Percentiles rank a stretch among this genome's conserved stretches.
Conservation (phyloP, 2,797 vertebrate genomes). For the Bradypodion ventrale region DNA sequence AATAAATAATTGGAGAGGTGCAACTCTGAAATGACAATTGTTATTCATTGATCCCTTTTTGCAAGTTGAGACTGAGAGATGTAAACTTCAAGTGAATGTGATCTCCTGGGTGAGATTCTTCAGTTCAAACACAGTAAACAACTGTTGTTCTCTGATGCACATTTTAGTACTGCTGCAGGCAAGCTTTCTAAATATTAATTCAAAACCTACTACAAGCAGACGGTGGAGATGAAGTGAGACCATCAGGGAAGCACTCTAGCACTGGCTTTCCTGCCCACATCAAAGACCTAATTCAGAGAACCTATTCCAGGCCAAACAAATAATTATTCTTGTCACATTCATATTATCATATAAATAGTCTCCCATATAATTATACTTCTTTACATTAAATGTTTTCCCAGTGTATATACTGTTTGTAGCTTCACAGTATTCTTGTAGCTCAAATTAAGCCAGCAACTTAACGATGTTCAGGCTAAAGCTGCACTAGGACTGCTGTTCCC, state of each 20-base stretch:
- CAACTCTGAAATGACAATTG: constrained; percentile 80
- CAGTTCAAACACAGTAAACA: constrained; percentile 93
- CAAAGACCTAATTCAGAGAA: constrained; percentile 58
- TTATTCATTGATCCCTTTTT: constrained; percentile 86
- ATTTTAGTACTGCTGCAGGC: constrained; percentile 92
- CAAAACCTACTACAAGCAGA: constrained; percentile 74
- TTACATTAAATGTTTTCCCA: not conserved
- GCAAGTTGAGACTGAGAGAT: constrained; percentile 82
- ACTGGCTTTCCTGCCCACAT: constrained; percentile 51
- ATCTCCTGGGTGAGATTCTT: constrained; percentile 84
- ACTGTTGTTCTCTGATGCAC: constrained; percentile 90
- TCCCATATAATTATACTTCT: not conserved
- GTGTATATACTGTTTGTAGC: not conserved
- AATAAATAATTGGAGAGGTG: constrained; percentile 88
- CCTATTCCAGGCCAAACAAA: constrained; percentile 30
- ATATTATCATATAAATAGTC: not conserved
- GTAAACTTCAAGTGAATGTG: constrained; percentile 82
- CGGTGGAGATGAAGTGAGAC: constrained; percentile 74
- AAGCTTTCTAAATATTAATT: constrained; percentile 83
- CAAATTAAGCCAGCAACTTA: constrained; percentile 9
- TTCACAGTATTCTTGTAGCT: not conserved
- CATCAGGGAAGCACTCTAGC: constrained; percentile 58
- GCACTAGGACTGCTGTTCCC: not conserved
- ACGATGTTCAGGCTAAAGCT: not conserved
- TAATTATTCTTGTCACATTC: not conserved